Percentiles rank a stretch among this genome's conserved stretches.
Evolutionary conservation across 2,113 vertebrate genomes (phyloP).

Genomic region (Hippocampus abdominalis): DNA sequence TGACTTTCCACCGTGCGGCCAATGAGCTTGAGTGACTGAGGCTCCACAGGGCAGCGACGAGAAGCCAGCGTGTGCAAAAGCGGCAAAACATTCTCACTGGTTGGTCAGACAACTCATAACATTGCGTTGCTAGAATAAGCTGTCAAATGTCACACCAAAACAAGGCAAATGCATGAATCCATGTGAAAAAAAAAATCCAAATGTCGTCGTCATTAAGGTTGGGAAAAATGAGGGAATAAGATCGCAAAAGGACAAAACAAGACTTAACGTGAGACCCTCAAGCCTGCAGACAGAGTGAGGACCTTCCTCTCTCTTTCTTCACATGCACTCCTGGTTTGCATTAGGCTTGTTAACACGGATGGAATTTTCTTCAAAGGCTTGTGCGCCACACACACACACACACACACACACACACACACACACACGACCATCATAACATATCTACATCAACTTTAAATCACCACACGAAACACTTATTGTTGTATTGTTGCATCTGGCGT

Average conservation of each 20-base stretch:
- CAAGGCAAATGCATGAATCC: background rate
- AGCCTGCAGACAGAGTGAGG: constrained; percentile 34
- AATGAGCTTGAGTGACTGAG: constrained; percentile 29
- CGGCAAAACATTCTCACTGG: constrained; percentile 49
- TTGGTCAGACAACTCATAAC: background rate
- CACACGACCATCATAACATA: background rate
- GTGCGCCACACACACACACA: constrained; percentile 12
- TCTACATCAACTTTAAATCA: background rate
- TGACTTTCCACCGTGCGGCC: constrained; percentile 25
- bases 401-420: constrained; percentile 3
- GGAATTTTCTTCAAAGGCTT: constrained; percentile 72
- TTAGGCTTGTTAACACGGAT: constrained; percentile 69
- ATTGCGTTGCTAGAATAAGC: background rate
- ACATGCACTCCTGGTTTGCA: constrained; percentile 61
- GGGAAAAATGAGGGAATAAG: constrained; percentile 1
- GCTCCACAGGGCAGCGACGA: constrained; percentile 56
- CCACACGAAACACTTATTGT: background rate
- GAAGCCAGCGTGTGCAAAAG: constrained; percentile 34
- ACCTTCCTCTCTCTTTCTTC: background rate
- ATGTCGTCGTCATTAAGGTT: constrained; percentile 3
- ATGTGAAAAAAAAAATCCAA: constrained; percentile 1
- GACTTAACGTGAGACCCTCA: constrained; percentile 15
- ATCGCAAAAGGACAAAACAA: constrained; percentile 9
- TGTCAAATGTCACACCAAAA: constrained; percentile 2
- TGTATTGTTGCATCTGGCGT: background rate